phyloP scores from a whole-genome alignment of 2,888 invertebrate genomes.

The Petrolisthes manimaculis region DNA sequence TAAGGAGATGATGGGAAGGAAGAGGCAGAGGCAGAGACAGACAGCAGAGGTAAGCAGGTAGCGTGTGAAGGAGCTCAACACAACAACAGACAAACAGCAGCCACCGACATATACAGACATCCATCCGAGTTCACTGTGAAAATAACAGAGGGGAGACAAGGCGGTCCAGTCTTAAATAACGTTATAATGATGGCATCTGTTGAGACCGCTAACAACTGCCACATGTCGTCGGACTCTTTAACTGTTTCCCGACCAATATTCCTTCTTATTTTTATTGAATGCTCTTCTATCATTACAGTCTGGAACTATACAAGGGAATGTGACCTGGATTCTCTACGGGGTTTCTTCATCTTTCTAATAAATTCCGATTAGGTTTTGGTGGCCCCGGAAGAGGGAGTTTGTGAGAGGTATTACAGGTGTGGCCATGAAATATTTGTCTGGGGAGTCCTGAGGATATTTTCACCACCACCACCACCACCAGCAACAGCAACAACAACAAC shows the following conservation, averaged over 20 bases:
- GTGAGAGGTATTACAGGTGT: constrained; percentile 2
- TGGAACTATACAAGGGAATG: constrained; percentile 7
- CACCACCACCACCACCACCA: not conserved
- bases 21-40: not conserved
- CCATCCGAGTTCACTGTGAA: constrained; percentile 55
- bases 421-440: constrained; percentile 22
- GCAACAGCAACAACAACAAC: not conserved
- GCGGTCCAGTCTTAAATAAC: constrained; percentile 59
- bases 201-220: constrained; percentile 36
- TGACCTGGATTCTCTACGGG: constrained; percentile 7
- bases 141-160: constrained; percentile 58
- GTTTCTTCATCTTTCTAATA: constrained; percentile 8
- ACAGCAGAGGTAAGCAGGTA: not conserved
- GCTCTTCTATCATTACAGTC: constrained; percentile 12
- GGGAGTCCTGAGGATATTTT: constrained; percentile 14
- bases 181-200: constrained; percentile 60
- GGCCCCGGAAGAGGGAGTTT: constrained; percentile 1
- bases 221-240: constrained; percentile 21
- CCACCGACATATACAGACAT: constrained; percentile 50
- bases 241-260: constrained; percentile 11
- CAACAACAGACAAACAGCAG: not conserved
- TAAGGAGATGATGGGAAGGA: not conserved
- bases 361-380: not conserved
- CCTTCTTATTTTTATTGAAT: not conserved
- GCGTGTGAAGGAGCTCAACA: not conserved